A percentile compares a stretch with the other conserved stretches of the same genome.
Conservation (phyloP, 2,888 invertebrate species). For the Amblyteles armatorius region DNA sequence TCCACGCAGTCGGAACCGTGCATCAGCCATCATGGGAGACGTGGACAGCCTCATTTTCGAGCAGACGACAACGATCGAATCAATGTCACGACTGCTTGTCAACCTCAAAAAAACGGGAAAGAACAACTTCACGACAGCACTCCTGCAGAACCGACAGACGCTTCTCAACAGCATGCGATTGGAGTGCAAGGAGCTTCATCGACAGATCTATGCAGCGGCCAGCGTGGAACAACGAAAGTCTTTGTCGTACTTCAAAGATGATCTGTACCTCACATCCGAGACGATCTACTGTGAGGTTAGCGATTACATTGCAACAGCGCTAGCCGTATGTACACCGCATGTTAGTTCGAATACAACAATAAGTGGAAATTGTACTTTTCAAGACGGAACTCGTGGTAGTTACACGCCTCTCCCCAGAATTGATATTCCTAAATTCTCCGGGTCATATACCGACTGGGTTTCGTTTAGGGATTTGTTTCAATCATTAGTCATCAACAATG, state of each 20-base stretch:
- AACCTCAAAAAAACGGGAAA: constrained; percentile 21
- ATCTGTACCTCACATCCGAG: neutral
- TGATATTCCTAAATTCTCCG: neutral
- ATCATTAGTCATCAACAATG: neutral
- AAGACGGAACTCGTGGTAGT: neutral
- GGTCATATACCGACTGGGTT: neutral
- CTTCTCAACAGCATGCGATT: neutral
- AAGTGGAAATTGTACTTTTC: neutral
- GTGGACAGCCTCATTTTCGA: neutral
- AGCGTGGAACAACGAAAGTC: neutral
- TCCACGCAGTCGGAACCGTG: constrained; percentile 6
- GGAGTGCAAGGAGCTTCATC: neutral
- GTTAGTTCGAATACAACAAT: neutral
- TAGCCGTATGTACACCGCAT: neutral
- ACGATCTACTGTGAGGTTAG: neutral
- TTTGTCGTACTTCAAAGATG: neutral
- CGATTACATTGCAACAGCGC: neutral
- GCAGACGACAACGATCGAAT: neutral
- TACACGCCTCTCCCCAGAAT: neutral
- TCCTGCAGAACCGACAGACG: neutral
- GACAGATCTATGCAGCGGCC: neutral
- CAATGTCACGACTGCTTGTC: neutral
- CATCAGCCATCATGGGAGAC: neutral
- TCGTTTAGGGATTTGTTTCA: neutral
- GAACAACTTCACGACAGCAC: neutral